Base-by-base conservation (phyloP, 2,888 invertebrate species). In the Thereva unica region DNA sequence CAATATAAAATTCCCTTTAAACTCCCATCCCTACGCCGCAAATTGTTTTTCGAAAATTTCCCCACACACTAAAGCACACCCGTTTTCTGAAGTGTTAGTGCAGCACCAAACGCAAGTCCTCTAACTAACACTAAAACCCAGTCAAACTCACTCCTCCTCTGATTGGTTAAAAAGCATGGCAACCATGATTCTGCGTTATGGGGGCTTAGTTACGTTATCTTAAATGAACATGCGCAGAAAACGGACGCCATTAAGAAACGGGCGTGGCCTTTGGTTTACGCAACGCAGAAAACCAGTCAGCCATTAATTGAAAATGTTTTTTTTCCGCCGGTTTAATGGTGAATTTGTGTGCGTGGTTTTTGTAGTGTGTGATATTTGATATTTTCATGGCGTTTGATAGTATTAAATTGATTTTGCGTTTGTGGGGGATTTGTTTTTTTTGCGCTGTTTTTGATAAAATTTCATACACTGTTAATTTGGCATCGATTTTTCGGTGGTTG, bases 1-100 rank as follows among this genome's bases (percentile, higher is more conserved):
- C 63, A 63, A 63, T 63, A 63, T 6, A 42, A 63, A 63, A 41
- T 63, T 63, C 63, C 63, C 63, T 59, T 47, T 59, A 47, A 8
- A 7, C 42, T 42, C 9, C 42, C 9, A 23, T 23, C 23, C 4
- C 44, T 9, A 44, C 44, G 44, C n/a, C 47, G 5, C 38, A 23
- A 23, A 23, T 23, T 23, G 23, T 23, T 23, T 23, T 23, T 59
- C 38, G 5, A 37, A 38, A n/a, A n/a, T 8, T 10, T 23, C 5
- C 42, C 34, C 56, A 42, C 35, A 45, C 59, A 59, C 59, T 47
- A 38, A 47, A 35, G 37, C 47, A 59, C 23, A 59, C 35, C n/a
- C 10, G 49, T 47, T 59, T n/a, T 23, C 38, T 23, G 6, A 38
- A 47, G 59, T 59, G 45, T 59, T 49, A 5, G 8, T 38, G 8